These are phyloP conservation scores for Arctocebus calabarensis DNA, from an alignment of 2,797 vertebrate species.

Conservation along the genomic window DNA sequence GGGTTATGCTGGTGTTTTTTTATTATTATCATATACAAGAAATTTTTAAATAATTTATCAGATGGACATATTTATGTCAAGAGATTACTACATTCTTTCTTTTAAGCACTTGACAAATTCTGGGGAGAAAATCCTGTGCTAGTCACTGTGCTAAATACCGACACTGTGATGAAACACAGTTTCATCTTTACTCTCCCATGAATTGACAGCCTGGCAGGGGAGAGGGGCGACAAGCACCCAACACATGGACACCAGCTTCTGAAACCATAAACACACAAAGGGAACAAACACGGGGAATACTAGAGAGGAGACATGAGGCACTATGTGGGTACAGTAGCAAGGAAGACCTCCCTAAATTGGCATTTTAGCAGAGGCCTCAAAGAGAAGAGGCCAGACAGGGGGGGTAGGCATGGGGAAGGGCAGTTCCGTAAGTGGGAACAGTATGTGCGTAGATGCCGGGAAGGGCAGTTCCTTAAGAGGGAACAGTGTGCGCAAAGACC, in stretches of 20 bases:
- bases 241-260: neutral
- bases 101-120: slow-evolving; percentile 11
- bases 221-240: neutral
- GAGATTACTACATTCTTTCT: neutral
- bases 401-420: rapidly evolving
- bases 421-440: neutral
- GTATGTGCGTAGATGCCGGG: no score
- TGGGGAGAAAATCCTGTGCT: neutral
- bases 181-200: neutral
- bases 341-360: neutral
- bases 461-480: neutral
- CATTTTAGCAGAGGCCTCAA: neutral
- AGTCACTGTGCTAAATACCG: neutral
- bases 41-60: neutral
- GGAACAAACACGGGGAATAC: neutral
- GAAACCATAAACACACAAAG: neutral
- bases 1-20: neutral
- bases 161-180: neutral
- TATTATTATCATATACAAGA: neutral
- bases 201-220: neutral
- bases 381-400: neutral
- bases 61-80: neutral
- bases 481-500: neutral
- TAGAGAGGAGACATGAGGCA: neutral
- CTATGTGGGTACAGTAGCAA: neutral